Conservation (phyloP, 2,888 invertebrate genomes). For the Seladonia tumulorum region DNA sequence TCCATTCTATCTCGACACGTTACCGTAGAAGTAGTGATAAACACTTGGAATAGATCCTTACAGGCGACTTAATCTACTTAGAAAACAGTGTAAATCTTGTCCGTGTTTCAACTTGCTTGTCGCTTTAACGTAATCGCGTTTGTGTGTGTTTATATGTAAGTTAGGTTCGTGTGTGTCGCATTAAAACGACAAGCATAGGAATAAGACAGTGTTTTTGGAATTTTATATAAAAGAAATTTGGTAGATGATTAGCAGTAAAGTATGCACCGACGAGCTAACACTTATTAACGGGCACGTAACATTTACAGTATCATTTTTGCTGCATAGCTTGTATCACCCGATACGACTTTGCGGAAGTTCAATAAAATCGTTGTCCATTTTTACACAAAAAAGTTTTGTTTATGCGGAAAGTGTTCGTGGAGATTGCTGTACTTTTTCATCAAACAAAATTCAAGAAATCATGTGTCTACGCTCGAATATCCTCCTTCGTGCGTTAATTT, state of each 20-base stretch:
- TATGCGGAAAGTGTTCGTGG: neutral
- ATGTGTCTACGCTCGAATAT: neutral
- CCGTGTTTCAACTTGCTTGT: conserved; percentile 12
- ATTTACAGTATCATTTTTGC: too few species aligned
- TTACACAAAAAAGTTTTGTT: neutral
- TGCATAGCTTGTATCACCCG: neutral
- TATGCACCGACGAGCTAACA: neutral
- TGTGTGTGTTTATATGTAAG: neutral
- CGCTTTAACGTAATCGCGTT: neutral
- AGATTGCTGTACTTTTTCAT: neutral
- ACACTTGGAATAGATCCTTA: conserved; percentile 27
- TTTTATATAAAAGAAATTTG: neutral
- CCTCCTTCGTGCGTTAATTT: neutral
- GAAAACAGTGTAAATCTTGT: conserved; percentile 63
- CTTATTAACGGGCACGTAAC: neutral
- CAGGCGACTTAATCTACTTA: conserved; percentile 59
- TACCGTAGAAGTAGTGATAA: conserved; percentile 18
- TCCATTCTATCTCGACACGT: neutral
- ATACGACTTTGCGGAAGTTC: too few species aligned
- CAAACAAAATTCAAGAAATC: neutral
- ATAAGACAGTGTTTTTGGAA: neutral
- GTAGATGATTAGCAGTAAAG: neutral
- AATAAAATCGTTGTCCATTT: neutral
- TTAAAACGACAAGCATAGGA: neutral
- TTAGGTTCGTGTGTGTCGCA: neutral